Conservation (phyloP, 2,888 invertebrate genomes). For the Drosophila pseudotalamancana region DNA sequence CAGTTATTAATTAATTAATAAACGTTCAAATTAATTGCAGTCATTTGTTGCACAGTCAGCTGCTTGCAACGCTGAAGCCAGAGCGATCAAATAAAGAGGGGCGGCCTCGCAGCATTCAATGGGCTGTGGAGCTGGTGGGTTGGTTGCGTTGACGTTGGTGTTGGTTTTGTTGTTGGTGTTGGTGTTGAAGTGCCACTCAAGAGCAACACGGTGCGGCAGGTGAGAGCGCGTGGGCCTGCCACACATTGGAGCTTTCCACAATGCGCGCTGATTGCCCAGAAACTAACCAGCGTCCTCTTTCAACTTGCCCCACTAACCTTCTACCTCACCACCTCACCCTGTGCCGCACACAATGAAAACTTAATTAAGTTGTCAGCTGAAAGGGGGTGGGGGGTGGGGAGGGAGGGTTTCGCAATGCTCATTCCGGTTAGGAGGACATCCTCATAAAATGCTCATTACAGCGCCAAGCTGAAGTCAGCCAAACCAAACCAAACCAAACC, state of each 20-base stretch:
- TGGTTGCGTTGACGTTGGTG: too few species aligned
- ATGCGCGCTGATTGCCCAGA: slow-evolving; percentile 47
- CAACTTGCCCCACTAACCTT: neutral
- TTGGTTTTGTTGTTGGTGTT: too few species aligned
- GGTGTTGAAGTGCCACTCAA: slow-evolving; percentile 54
- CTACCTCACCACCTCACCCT: too few species aligned
- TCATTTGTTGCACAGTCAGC: slow-evolving; percentile 75
- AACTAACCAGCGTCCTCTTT: slow-evolving; percentile 1
- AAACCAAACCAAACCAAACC: slow-evolving; percentile 49
- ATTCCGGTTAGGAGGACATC: slow-evolving; percentile 42
- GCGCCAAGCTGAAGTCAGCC: slow-evolving; percentile 51
- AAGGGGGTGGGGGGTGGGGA: neutral
- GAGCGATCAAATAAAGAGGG: slow-evolving; percentile 57
- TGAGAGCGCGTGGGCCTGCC: neutral
- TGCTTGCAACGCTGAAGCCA: slow-evolving; percentile 21
- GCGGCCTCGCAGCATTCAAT: slow-evolving; percentile 26
- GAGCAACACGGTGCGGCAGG: slow-evolving; percentile 3
- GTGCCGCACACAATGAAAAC: slow-evolving; percentile 68
- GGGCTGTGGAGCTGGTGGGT: slow-evolving; percentile 6
- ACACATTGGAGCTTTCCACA: slow-evolving; percentile 16
- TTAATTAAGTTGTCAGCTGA: slow-evolving; percentile 75
- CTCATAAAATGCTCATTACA: slow-evolving; percentile 75
- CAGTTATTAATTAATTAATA: slow-evolving; percentile 76
- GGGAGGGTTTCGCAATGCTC: slow-evolving; percentile 1
- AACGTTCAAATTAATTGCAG: slow-evolving; percentile 75